Base-by-base conservation (phyloP, 2,888 invertebrate species). In the Hyppa rectilinea region DNA sequence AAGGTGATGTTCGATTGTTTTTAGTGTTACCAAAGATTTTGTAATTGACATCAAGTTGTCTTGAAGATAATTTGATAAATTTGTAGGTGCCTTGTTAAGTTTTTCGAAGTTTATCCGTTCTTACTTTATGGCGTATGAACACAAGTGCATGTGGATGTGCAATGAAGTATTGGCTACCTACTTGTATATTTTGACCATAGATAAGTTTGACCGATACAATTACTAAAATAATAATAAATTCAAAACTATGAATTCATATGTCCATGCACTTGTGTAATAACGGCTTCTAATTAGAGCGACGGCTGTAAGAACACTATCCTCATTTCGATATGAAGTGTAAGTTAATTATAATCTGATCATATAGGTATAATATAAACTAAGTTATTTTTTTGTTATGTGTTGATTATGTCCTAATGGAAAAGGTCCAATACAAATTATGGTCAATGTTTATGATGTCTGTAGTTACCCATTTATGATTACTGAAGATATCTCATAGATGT, bases 21-120 rank as follows among this genome's bases (percentile, higher is more conserved):
- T 45, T 47, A 45, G 17, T 38, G 17, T 64, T 50, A 45, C n/a
- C 40, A 55, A 64, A 40, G n/a, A 47, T 49, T 75, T 65, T 65
- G 10, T 75, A 55, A 52, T 26, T 38, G 31, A 40, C 23, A 40
- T 75, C 3, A 40, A 34, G 66, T 47, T 75, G 31, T 47, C 29
- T 10, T n/a, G 17, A 10, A 6, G 14, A 34, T 43, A 34, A 26
- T 53, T 70, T 45, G 20, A 38, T 53, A 12, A 29, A 59, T 45
- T 23, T 6, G 9, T 40, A 45, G 17, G 9, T 38, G 34, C 53
- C 36, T 52, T 63, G 38, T 63, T 75, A 52, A 40, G 31, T 53
- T 75, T 72, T 38, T 31, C 45, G 26, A 31, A 63, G 38, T 53
- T 65, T 40, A 75, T 40, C 31, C 26, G 2, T 63, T 62, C 50